Percentiles rank a stretch among this genome's conserved stretches.
phyloP scores from a whole-genome alignment of 2,888 invertebrate genomes.

The Hesperia comma region DNA sequence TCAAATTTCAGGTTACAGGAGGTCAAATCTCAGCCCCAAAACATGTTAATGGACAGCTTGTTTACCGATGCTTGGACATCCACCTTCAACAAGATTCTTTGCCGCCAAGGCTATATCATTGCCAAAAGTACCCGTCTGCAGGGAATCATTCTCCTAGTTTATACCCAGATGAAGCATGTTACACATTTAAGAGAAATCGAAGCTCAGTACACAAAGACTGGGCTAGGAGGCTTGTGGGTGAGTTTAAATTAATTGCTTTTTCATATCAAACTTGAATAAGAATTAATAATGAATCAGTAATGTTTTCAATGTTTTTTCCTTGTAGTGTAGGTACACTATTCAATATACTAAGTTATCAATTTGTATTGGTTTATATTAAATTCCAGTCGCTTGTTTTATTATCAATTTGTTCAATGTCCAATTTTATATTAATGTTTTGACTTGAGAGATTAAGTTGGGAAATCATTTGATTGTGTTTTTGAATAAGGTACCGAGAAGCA shows the following conservation, averaged over 20 bases:
- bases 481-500: too few relatives aligned
- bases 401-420: too few relatives aligned
- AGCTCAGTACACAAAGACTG: constrained; percentile 94
- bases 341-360: too few relatives aligned
- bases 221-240: constrained; percentile 96
- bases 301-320: too few relatives aligned
- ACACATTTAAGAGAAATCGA: constrained; percentile 93
- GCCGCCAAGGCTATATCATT: constrained; percentile 88
- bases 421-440: too few relatives aligned
- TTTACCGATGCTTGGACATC: constrained; percentile 94
- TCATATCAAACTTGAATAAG: too few relatives aligned
- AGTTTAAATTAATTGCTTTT: constrained; percentile 54
- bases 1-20: constrained; percentile 89
- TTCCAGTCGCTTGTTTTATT: too few relatives aligned
- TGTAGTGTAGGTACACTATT: too few relatives aligned
- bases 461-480: too few relatives aligned
- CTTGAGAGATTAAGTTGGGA: too few relatives aligned
- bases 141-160: constrained; percentile 91
- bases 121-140: constrained; percentile 92
- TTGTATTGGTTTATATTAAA: too few relatives aligned
- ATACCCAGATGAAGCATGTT: constrained; percentile 90
- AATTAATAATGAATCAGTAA: too few relatives aligned
- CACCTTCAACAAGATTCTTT: constrained; percentile 87
- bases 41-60: constrained; percentile 90
- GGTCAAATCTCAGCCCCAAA: constrained; percentile 94